Evolutionary conservation across 2,113 vertebrate genomes (phyloP), one percentile per base, ranked within the genome.

Genomic region (Neopipo cinnamomea): DNA sequence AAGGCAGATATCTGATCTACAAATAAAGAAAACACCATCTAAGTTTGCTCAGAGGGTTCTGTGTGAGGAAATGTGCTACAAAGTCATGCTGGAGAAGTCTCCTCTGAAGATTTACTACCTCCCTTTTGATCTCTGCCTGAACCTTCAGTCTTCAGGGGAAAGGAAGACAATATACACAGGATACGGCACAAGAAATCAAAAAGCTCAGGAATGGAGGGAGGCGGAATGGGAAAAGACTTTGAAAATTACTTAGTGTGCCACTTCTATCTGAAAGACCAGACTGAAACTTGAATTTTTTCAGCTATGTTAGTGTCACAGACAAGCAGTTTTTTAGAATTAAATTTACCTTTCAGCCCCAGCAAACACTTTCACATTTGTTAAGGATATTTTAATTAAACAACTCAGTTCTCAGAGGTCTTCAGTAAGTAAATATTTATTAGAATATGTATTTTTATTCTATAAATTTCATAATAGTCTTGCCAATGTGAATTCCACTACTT

Each of bases 1-100:
- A 96, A 95, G 59, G 66, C 41, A 95, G 89, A 94, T 30, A 39
- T 77, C 67, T 95, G 86, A 96, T 46, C 41, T 94, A 89, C 22
- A 91, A 85, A 63, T 76, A 72, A 90, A 85, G 58, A 83, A 67
- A 75, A 61, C 28, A 82, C 11, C 8, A 1, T 28, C 1, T 39
- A 91, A 61, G 8, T 71, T 61, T 93, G 44, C 71, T 94, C 20
- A 28, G 41, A 87, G 74, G 47, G 80, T 66, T 67, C 35, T 7
- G 8, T 28, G 46, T 71, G 62, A 94, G 46, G 66, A 96, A 81
- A 5, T 1, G 14, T n/a, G 42, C 73, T 85, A 67, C 49, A 17
- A 53, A 55, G 50, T 82, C 79, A 94, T 9, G 35, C 19, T 76
- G 73, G 41, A 41, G 37, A 97, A 88, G 35, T 35, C 33, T 7